Conservation (phyloP, 2,888 invertebrate species). For the Ophioninae sp. region DNA sequence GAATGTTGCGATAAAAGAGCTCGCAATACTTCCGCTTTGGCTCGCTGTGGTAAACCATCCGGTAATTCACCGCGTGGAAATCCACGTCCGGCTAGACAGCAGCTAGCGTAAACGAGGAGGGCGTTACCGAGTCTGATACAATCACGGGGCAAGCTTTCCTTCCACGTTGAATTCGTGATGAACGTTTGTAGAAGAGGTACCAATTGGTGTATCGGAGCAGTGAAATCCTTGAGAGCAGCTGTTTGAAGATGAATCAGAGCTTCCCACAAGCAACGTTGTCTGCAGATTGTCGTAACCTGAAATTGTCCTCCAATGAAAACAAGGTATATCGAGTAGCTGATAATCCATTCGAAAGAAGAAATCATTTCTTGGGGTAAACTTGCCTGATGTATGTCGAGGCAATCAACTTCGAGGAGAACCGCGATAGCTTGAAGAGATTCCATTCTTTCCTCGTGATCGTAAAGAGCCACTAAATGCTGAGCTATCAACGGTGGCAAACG, state of each 20-base stretch:
- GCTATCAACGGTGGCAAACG: slow-evolving; percentile 84
- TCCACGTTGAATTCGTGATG: slow-evolving; percentile 71
- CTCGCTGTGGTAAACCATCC: slow-evolving; percentile 84
- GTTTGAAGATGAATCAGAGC: slow-evolving; percentile 87
- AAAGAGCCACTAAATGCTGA: slow-evolving; percentile 86
- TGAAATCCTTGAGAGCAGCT: slow-evolving; percentile 86
- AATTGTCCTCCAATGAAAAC: slow-evolving; percentile 16
- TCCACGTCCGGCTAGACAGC: slow-evolving; percentile 92
- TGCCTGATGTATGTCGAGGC: slow-evolving; percentile 86
- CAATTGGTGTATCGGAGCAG: slow-evolving; percentile 87
- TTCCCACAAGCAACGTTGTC: slow-evolving; percentile 85
- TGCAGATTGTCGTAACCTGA: slow-evolving; percentile 85
- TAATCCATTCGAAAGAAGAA: not conserved
- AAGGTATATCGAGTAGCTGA: not conserved
- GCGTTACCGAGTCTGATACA: slow-evolving; percentile 88
- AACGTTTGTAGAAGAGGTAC: slow-evolving; percentile 82
- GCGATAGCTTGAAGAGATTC: slow-evolving; percentile 88
- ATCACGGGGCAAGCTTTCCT: slow-evolving; percentile 70
- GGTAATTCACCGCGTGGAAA: slow-evolving; percentile 90
- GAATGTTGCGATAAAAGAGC: slow-evolving; percentile 88
- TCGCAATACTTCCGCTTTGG: slow-evolving; percentile 88
- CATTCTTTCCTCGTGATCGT: slow-evolving; percentile 85
- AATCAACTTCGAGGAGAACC: slow-evolving; percentile 84
- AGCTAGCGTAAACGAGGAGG: slow-evolving; percentile 92
- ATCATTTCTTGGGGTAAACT: no score